Evolutionary conservation across 2,113 vertebrate genomes (phyloP), one percentile per base, ranked within the genome.

Genomic region (Phalacrocorax pelagicus): DNA sequence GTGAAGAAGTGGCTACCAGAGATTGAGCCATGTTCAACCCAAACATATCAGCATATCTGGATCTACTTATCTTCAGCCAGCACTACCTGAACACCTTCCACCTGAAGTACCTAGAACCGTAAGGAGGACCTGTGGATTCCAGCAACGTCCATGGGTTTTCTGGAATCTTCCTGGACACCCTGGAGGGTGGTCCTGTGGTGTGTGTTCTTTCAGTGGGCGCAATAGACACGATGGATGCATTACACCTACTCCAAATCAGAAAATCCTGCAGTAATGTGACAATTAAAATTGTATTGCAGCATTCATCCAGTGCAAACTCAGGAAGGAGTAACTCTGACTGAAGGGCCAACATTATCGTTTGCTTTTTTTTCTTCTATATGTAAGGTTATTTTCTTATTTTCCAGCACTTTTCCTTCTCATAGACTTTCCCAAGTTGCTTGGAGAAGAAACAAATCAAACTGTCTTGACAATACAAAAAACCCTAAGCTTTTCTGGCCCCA

Each of bases 371-470:
- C 16, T 84, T 80, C 34, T 90, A 54, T 47, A 21, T 14, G 5
- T 94, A 49, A 62, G 20, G 10, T 77, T 83, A 80, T 80, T 46
- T 58, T 93, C 46, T 77, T 38, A 23, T 77, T 94, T 95, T 77
- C 83, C 40, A 2, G n/a, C 44, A 78, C 52, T 92, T 93, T 88
- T 88, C 26, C 49, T 90, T 83, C 52, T 88, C 75, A 67, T 21
- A 88, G 44, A 29, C 27, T 91, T 69, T 89, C 75, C 38, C 46
- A 77, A 36, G 47, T 81, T 92, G 46, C 59, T 84, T 90, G 63
- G 91, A 89, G 73, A 94, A 81, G 83, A 90, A 96, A 88, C 72
- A 96, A 97, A 94, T 80, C 79, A 95, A 93, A 57, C 63, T 90
- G 34, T 51, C 90, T 67, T 83, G 80, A 86, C 63, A 90, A 80